A percentile compares a stretch with the other conserved stretches of the same genome.
Conservation (phyloP, 2,797 vertebrate species). For the Acanthurus leucopareius region DNA sequence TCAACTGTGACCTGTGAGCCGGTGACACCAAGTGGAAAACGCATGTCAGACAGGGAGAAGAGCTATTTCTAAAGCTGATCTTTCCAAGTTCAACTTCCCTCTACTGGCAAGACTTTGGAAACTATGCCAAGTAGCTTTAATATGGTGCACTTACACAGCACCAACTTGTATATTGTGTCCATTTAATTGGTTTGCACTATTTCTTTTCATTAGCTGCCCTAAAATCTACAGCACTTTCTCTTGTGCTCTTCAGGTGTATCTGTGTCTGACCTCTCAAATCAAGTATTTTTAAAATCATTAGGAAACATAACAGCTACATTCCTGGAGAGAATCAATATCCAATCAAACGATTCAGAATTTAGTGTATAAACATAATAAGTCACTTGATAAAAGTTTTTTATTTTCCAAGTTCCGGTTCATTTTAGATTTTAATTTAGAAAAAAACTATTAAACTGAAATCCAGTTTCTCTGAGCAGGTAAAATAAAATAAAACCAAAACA, state of each 20-base stretch:
- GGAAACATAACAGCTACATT: no score
- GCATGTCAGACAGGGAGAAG: conserved; percentile 48
- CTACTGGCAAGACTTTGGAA: conserved; percentile 60
- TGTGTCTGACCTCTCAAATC: neutral
- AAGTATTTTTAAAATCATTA: no score
- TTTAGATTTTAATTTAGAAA: no score
- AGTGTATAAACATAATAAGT: no score
- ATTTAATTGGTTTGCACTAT: neutral
- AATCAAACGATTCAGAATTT: no score
- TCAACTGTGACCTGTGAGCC: conserved; percentile 23
- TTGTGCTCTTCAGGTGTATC: neutral
- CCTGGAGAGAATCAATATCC: no score
- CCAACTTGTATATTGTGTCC: neutral
- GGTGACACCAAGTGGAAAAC: conserved; percentile 66
- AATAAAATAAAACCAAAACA: no score
- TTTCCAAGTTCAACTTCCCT: conserved; percentile 67
- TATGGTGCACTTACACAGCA: neutral
- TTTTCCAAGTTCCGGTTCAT: no score
- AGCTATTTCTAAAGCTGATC: conserved; percentile 63
- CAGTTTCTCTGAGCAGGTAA: no score
- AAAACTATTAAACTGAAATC: no score
- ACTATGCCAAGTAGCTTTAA: conserved; percentile 7
- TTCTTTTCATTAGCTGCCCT: neutral
- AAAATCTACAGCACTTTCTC: neutral
- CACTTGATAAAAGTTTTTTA: no score